A percentile compares a stretch with the other conserved stretches of the same genome.
Evolutionary conservation across 92 coral and sea anemone species (phyloP).

Genomic region (Actinostola sp.): DNA sequence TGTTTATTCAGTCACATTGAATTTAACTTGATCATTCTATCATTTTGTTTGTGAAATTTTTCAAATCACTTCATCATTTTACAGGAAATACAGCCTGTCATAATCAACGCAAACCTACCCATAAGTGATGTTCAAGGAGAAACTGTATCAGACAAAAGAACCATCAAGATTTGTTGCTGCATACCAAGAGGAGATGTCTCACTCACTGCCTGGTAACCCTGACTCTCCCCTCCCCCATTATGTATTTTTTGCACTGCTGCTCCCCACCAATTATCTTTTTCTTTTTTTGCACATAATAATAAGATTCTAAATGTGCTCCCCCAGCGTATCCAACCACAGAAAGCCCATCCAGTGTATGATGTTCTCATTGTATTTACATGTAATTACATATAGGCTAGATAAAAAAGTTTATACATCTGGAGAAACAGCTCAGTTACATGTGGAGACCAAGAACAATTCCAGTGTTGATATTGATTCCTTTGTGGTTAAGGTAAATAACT

Average conservation of each 20-base stretch:
- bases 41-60: not conserved
- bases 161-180: conserved; percentile 93
- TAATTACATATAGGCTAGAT: conserved; percentile 86
- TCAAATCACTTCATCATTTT: not conserved
- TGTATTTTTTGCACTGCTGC: not conserved
- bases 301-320: too few species aligned
- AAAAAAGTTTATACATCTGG: conserved; percentile 87
- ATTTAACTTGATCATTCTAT: too few species aligned
- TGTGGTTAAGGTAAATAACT: conserved; percentile 71
- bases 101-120: conserved; percentile 72
- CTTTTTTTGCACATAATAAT: too few species aligned
- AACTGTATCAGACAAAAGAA: conserved; percentile 47
- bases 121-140: conserved; percentile 72
- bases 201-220: conserved; percentile 71
- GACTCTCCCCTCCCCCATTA: too few species aligned
- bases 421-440: conserved; percentile 77
- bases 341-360: too few species aligned
- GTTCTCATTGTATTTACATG: too few species aligned
- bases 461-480: conserved; percentile 92
- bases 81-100: conserved; percentile 77
- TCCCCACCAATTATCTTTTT: not conserved
- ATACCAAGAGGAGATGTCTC: conserved; percentile 92
- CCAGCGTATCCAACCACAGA: too few species aligned
- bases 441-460: conserved; percentile 88
- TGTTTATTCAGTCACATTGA: too few species aligned